Evolutionary conservation across 1,140 invertebrate genomes (phyloP), one percentile per base, ranked within the genome.

Genomic region (Limonius californicus): DNA sequence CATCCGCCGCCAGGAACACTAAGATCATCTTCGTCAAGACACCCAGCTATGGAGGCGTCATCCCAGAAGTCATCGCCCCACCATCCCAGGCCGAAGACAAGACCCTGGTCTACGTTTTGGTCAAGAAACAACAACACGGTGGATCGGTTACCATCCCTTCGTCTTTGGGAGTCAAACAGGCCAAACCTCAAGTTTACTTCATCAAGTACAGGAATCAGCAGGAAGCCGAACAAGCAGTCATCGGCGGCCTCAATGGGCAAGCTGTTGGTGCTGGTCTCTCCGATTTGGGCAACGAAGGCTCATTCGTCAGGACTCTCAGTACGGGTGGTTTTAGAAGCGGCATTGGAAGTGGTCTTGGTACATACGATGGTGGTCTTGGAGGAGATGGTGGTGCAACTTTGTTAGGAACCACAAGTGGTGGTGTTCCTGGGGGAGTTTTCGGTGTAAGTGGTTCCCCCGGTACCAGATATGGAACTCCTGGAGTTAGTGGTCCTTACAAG

Each of bases 11-110:
- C 78, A 91, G 91, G 69, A 89, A 92, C 77, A 91, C 90, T 81
- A 90, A 90, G 77, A 92, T 92, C 72, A 90, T 93, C 72, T 91
- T 91, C 84, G 91, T 92, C 76, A 91, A 91, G 81, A 88, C 89
- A 23, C 89, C 89, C 53, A 84, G 86, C 45, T 83, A 87, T 65
- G 86, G 87, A 53, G 84, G 87, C 21, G 85, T 88, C 61, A 85
- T 84, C 63, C 84, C 87, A 1, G 79, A 80, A 70, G 81, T 85
- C 62, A 85, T 89, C 70, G 87, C 89, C 67, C 16, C 80, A 59
- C 81, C 88, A 65, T 83, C 85, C 50, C 85, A 87, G 71, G 87
- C 89, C 76, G 87, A 89, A 76, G 87, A 90, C 78, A 92, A 91
- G 81, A 91, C 89, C 53, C 82, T 91, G 64, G 90, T 92, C 79